Base-by-base conservation (phyloP, 1,140 invertebrate genomes). In the Drosophila setifemur region DNA sequence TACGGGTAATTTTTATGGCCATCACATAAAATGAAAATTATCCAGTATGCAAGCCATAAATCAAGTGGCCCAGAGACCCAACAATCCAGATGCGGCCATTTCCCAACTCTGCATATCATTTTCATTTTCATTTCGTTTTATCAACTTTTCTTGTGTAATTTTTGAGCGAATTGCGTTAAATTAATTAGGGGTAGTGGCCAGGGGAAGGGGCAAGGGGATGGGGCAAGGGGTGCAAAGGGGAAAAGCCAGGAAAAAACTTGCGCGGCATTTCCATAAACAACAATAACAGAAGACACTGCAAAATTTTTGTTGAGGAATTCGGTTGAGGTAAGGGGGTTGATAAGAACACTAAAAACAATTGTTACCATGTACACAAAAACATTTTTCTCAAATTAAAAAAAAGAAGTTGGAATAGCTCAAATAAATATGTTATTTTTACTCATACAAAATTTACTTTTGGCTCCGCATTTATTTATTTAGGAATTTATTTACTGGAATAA, bases 131-230 rank as follows among this genome's bases (percentile, higher is more conserved):
- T 25, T 54, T 54, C 50, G 12, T 81, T 67, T 85, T 60, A 66
- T 63, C 44, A 54, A 52, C 23, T 52, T 66, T 81, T 48, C 31
- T 79, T 73, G 28, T 71, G 63, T 68, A 16, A 61, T 63, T 74
- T 86, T 79, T 55, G 63, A 53, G 42, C 47, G 50, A 63, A 81
- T 69, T 64, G 70, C 58, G 58, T 50, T 35, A 79, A 79, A 83
- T 83, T 83, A 85, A 85, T 83, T 83, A 79, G 74, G n/a, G 79
- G 64, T 61, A 23, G 18, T 61, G 57, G n/a, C 3, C 6, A 48
- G 31, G 37, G 31, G 19, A 28, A 63, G 44, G 11, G 12, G 0
- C 0, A 5, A 3, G 5, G 16, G 31, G n/a, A 0, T 11, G 29
- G 2, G 28, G 28, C 1, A 31, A 33, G 11, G 23, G 57, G 21